phyloP scores from a whole-genome alignment of 2,797 vertebrate genomes.

The Enteromius treurensis region DNA sequence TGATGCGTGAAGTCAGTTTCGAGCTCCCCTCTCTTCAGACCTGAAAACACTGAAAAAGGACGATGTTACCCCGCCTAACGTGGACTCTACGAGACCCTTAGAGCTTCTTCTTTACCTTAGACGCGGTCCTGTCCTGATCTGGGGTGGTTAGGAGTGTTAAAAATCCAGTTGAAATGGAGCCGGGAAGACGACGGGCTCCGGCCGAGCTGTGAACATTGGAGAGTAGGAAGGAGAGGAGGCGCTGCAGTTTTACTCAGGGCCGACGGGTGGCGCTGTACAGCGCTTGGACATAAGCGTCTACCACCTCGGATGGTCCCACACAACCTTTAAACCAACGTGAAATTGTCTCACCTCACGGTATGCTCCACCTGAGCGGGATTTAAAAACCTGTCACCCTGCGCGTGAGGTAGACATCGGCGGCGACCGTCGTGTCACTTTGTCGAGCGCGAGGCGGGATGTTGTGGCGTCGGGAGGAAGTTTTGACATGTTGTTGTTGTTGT shows the following conservation, averaged over 20 bases:
- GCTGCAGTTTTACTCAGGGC: slow-evolving; percentile 67
- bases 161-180: slow-evolving; percentile 71
- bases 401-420: not conserved
- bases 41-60: slow-evolving; percentile 80
- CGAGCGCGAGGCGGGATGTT: not conserved
- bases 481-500: slow-evolving; percentile 38
- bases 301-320: not conserved
- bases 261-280: slow-evolving; percentile 75
- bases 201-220: slow-evolving; percentile 74
- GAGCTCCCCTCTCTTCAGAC: slow-evolving; percentile 69
- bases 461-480: slow-evolving; percentile 35
- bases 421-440: not conserved
- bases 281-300: slow-evolving; percentile 46
- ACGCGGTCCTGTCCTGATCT: slow-evolving; percentile 79
- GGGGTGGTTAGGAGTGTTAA: slow-evolving; percentile 76
- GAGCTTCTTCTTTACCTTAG: slow-evolving; percentile 79
- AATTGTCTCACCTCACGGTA: not conserved
- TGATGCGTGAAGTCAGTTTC: slow-evolving; percentile 83
- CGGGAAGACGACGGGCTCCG: slow-evolving; percentile 73
- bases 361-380: slow-evolving; percentile 1
- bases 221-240: slow-evolving; percentile 71
- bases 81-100: slow-evolving; percentile 53
- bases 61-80: slow-evolving; percentile 55
- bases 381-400: not conserved
- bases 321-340: not conserved